phyloP scores from a whole-genome alignment of 2,797 vertebrate genomes.

The Tympanoctomys barrerae region DNA sequence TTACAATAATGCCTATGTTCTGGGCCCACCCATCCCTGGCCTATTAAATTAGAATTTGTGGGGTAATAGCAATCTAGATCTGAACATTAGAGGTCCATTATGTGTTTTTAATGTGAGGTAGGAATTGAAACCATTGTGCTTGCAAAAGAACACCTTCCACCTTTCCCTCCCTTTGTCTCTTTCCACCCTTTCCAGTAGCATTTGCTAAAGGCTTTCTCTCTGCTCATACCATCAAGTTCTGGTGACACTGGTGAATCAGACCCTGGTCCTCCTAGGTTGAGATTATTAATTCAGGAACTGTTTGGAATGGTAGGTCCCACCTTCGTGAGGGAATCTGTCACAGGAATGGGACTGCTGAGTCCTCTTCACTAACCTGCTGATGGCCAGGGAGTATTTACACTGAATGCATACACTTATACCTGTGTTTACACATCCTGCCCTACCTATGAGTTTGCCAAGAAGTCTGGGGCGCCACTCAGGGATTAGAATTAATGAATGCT shows the following conservation, averaged over 20 bases:
- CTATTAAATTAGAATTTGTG: background rate
- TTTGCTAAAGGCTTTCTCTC: background rate
- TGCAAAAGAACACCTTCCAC: background rate
- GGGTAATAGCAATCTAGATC: background rate
- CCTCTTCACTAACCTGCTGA: background rate
- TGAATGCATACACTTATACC: accelerated
- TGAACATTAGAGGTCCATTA: background rate
- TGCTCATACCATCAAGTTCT: background rate
- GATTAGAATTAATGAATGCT: accelerated
- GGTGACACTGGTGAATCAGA: background rate
- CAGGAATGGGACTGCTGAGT: background rate
- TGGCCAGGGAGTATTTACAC: background rate
- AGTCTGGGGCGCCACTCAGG: background rate
- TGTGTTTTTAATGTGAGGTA: background rate
- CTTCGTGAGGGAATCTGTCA: background rate
- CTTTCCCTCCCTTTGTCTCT: background rate
- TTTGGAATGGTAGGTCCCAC: background rate
- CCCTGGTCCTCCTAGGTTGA: background rate
- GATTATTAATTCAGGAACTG: background rate
- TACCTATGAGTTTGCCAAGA: background rate
- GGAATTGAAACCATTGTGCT: background rate
- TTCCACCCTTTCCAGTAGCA: no score
- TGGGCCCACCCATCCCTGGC: no score
- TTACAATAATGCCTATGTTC: background rate
- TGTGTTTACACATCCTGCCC: background rate